phyloP scores from a whole-genome alignment of 2,888 invertebrate genomes.

The Frankliniella intonsa region DNA sequence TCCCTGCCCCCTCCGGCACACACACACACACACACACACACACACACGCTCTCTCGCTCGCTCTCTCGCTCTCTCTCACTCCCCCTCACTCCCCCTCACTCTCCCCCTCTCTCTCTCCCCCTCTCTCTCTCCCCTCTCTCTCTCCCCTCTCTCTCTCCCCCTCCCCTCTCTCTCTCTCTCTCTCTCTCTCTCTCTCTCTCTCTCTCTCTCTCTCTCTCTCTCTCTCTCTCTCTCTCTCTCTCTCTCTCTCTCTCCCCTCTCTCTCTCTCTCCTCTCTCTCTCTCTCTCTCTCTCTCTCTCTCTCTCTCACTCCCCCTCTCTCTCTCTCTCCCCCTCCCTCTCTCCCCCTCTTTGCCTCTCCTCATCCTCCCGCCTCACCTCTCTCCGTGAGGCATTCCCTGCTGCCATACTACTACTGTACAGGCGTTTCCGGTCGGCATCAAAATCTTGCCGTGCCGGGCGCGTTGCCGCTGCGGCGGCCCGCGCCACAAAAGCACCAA shows the following conservation, averaged over 20 bases:
- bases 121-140: constrained; percentile 7
- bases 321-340: not conserved
- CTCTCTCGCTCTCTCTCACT: not conserved
- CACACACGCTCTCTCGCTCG: not conserved
- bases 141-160: constrained; percentile 10
- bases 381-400: too few relatives aligned
- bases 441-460: too few relatives aligned
- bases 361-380: too few relatives aligned
- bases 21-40: not conserved
- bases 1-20: not conserved
- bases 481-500: not conserved
- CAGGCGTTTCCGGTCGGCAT: too few relatives aligned
- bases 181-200: constrained; percentile 1
- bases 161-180: constrained; percentile 25
- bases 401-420: too few relatives aligned
- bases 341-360: not conserved
- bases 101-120: not conserved
- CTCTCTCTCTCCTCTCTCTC: not conserved
- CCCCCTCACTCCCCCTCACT: constrained; percentile 1
- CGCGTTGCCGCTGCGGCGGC: too few relatives aligned
- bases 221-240: not conserved
- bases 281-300: not conserved
- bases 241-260: not conserved
- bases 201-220: not conserved
- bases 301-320: not conserved